Conservation (phyloP, 2,888 invertebrate species). For the Listrodromus nycthemerus region DNA sequence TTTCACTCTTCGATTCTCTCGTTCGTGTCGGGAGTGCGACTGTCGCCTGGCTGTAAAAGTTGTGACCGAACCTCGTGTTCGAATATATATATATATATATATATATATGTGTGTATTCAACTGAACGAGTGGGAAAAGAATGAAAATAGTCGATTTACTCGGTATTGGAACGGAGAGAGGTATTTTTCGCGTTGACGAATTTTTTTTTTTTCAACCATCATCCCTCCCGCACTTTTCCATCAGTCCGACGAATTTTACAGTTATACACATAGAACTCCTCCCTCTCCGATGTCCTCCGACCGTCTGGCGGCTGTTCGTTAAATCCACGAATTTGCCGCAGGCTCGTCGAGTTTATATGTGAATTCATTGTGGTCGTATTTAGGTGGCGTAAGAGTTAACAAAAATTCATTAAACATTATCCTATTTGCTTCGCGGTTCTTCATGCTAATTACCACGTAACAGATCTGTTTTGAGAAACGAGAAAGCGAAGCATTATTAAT, state of each 20-base stretch:
- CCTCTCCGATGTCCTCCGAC: background rate
- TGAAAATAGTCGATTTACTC: slow-evolving; percentile 48
- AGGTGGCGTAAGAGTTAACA: slow-evolving; percentile 34
- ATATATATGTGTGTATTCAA: slow-evolving; percentile 24
- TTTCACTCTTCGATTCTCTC: slow-evolving; percentile 27
- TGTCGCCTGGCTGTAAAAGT: slow-evolving; percentile 50
- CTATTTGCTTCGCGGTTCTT: background rate
- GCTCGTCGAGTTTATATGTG: slow-evolving; percentile 27
- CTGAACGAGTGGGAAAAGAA: slow-evolving; percentile 21
- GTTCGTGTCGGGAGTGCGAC: slow-evolving; percentile 49
- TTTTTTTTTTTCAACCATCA: slow-evolving; percentile 34
- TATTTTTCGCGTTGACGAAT: slow-evolving; percentile 45
- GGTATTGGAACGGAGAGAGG: slow-evolving; percentile 45
- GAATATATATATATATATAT: background rate
- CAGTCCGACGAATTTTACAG: slow-evolving; percentile 9
- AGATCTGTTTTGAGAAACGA: background rate
- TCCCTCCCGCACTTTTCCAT: background rate
- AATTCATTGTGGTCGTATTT: slow-evolving; percentile 12
- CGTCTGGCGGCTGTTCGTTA: slow-evolving; percentile 16
- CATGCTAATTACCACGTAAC: background rate
- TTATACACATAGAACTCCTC: slow-evolving; percentile 10
- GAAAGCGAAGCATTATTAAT: background rate
- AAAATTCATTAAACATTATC: slow-evolving; percentile 22
- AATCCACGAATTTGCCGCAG: slow-evolving; percentile 40
- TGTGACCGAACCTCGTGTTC: slow-evolving; percentile 37